Conservation (phyloP, 2,888 invertebrate genomes). For the Ceratothoa steindachneri region DNA sequence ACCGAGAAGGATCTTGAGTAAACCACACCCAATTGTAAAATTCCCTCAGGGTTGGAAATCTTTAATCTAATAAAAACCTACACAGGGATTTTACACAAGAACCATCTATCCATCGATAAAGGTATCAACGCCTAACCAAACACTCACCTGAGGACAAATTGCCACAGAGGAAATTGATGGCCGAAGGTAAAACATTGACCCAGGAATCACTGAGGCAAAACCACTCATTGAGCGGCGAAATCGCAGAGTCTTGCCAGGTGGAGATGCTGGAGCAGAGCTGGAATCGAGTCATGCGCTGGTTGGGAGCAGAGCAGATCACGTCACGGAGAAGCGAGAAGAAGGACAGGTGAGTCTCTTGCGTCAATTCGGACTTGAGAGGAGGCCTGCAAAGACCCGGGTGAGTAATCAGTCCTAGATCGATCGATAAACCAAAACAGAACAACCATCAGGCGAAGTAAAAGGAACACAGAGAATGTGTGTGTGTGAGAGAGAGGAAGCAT, state of each 20-base stretch:
- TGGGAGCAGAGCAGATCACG: conserved; percentile 66
- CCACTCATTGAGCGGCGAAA: conserved; percentile 53
- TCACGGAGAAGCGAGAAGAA: conserved; percentile 85
- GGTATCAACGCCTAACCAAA: too few relatives aligned
- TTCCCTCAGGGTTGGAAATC: too few relatives aligned
- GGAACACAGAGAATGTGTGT: too few relatives aligned
- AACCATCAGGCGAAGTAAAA: too few relatives aligned
- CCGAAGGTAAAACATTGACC: conserved; percentile 70
- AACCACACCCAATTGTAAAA: too few relatives aligned
- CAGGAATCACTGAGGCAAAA: conserved; percentile 55
- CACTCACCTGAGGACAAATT: conserved; percentile 61
- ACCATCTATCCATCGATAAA: too few relatives aligned
- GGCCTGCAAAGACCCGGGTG: conserved; percentile 21
- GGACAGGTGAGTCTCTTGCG: conserved; percentile 47
- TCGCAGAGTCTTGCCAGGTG: conserved; percentile 54
- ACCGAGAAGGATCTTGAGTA: too few relatives aligned
- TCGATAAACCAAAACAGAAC: too few relatives aligned
- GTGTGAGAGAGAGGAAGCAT: too few relatives aligned
- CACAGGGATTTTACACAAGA: too few relatives aligned
- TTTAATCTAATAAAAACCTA: too few relatives aligned
- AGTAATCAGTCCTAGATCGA: too few relatives aligned
- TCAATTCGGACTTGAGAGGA: conserved; percentile 31
- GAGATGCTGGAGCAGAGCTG: conserved; percentile 60
- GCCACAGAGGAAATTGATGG: conserved; percentile 77
- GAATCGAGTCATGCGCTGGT: conserved; percentile 70